Percentiles rank a stretch among this genome's conserved stretches.
These are phyloP conservation scores for Micronisus gabar DNA, from an alignment of 2,113 vertebrate species.

Conservation along the genomic window DNA sequence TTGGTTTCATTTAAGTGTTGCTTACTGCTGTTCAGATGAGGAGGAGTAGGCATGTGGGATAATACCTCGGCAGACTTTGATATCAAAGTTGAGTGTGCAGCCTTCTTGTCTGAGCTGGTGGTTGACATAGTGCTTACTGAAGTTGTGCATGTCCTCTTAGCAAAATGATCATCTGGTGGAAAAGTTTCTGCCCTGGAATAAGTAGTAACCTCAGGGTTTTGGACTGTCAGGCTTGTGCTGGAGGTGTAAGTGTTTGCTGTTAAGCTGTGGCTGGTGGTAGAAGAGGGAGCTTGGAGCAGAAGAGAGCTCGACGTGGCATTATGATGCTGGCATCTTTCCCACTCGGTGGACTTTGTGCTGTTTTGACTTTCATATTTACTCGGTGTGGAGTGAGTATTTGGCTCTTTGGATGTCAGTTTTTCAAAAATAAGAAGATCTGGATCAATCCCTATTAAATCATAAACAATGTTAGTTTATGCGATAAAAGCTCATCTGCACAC, in stretches of 20 bases:
- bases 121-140: background rate
- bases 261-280: background rate
- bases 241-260: background rate
- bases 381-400: constrained; percentile 69
- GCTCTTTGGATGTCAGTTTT: constrained; percentile 69
- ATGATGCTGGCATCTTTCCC: constrained; percentile 75
- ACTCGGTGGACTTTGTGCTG: constrained; percentile 64
- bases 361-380: constrained; percentile 69
- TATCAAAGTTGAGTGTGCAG: background rate
- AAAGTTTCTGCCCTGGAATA: background rate
- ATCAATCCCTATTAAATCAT: constrained; percentile 80
- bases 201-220: background rate
- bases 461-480: background rate
- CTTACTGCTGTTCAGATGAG: constrained; percentile 72
- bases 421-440: constrained; percentile 93
- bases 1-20: constrained; percentile 81
- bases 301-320: background rate
- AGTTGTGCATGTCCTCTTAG: background rate
- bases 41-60: constrained; percentile 1
- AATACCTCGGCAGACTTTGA: background rate
- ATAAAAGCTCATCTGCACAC: background rate
- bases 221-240: background rate
- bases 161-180: background rate
- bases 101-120: background rate
- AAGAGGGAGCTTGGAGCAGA: constrained; percentile 20